phyloP scores from a whole-genome alignment of 2,797 vertebrate genomes.

The Toxotes lorentzi region DNA sequence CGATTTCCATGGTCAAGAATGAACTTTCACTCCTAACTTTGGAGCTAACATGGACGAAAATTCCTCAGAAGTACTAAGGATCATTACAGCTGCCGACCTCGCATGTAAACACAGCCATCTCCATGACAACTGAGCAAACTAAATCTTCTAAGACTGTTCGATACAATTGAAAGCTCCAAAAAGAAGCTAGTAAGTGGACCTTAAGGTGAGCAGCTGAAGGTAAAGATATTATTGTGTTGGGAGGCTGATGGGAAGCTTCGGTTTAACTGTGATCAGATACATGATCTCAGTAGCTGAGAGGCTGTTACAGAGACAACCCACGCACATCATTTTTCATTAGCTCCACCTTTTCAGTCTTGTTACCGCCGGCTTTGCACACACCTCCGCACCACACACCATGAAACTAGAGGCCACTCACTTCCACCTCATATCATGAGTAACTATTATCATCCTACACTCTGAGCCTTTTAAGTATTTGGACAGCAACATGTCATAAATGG shows the following conservation, averaged over 20 bases:
- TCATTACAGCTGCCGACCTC: not conserved
- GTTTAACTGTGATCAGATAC: not conserved
- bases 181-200: too few species aligned
- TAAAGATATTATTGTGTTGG: not conserved
- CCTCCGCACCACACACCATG: not conserved
- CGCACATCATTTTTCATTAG: not conserved
- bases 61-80: not conserved
- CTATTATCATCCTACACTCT: not conserved
- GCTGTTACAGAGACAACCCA: not conserved
- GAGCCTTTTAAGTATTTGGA: constrained; percentile 1
- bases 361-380: not conserved
- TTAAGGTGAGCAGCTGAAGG: not conserved
- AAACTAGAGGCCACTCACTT: constrained; percentile 10
- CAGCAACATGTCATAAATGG: constrained; percentile 5
- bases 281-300: not conserved
- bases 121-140: not conserved
- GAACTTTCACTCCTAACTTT: too few species aligned
- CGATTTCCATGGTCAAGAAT: too few species aligned
- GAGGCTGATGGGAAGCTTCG: not conserved
- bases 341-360: not conserved
- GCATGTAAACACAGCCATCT: not conserved
- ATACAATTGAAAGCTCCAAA: not conserved
- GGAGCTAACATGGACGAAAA: too few species aligned
- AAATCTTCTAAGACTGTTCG: not conserved
- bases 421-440: not conserved